Conservation (phyloP, 2,888 invertebrate species). For the Perizoma affinitatum region DNA sequence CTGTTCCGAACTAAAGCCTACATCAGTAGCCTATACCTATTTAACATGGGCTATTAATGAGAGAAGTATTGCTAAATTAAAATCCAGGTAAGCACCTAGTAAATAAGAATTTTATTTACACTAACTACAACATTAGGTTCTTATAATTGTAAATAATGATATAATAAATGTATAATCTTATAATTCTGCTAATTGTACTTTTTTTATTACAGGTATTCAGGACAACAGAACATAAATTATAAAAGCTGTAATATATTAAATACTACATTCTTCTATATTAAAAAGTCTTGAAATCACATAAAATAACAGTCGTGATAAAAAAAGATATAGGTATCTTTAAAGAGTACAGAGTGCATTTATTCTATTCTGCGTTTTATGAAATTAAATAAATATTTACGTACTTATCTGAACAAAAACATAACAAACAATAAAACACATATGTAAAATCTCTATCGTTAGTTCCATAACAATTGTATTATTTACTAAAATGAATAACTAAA, state of each 20-base stretch:
- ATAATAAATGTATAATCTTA: conserved; percentile 57
- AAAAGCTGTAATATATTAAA: conserved; percentile 26
- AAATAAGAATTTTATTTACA: conserved; percentile 16
- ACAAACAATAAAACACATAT: conserved; percentile 25
- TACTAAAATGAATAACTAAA: conserved; percentile 10
- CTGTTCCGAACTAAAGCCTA: not conserved
- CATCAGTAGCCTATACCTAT: not conserved
- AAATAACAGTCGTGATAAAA: conserved; percentile 14
- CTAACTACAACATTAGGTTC: conserved; percentile 36
- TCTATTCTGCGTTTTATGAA: not conserved
- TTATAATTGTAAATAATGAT: conserved; percentile 40
- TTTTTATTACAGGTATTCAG: conserved; percentile 48
- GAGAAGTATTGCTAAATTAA: conserved; percentile 10
- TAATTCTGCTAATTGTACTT: conserved; percentile 69
- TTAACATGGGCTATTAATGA: too few species aligned
- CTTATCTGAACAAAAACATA: conserved; percentile 25
- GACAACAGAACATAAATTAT: conserved; percentile 26
- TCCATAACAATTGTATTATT: conserved; percentile 33
- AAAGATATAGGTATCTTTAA: not conserved
- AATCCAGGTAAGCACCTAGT: conserved; percentile 22
- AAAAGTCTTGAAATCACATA: conserved; percentile 23
- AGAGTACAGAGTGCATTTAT: not conserved
- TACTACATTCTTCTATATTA: conserved; percentile 21
- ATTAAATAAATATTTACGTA: conserved; percentile 13
- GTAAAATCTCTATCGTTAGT: conserved; percentile 5